Percentiles rank a stretch among this genome's conserved stretches.
Evolutionary conservation across 2,113 vertebrate genomes (phyloP).

Genomic region (Chaetodon trifascialis): DNA sequence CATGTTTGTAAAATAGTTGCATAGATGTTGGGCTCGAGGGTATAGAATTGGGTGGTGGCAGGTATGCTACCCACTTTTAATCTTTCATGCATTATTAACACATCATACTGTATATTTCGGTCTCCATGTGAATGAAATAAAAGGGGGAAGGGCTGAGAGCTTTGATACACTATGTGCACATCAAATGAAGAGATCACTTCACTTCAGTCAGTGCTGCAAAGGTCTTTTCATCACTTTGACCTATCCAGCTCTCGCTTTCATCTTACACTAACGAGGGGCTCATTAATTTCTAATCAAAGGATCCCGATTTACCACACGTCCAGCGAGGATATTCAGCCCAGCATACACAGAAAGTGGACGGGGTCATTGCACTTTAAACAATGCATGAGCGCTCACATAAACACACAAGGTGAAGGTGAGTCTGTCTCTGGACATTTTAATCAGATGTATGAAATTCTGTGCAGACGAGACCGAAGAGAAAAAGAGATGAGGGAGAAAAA

Average conservation of each 20-base stretch:
- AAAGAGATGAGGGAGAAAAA: constrained; percentile 7
- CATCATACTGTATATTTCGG: constrained; percentile 19
- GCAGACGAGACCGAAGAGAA: background rate
- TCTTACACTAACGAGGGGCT: constrained; percentile 66
- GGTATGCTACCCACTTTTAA: constrained; percentile 3
- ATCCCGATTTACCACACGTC: constrained; percentile 51
- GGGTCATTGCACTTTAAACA: constrained; percentile 59
- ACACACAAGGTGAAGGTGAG: constrained; percentile 25
- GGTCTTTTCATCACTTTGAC: constrained; percentile 78
- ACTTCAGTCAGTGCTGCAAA: constrained; percentile 51
- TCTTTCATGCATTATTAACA: constrained; percentile 58
- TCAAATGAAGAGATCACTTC: constrained; percentile 61
- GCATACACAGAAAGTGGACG: constrained; percentile 31
- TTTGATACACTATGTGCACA: constrained; percentile 65
- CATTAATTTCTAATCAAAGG: constrained; percentile 82
- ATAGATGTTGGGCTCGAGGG: background rate
- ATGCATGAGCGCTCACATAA: constrained; percentile 23
- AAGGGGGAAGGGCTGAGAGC: constrained; percentile 39
- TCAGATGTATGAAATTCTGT: constrained; percentile 23
- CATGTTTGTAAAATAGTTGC: background rate
- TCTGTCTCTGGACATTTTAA: constrained; percentile 8
- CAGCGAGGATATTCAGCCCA: constrained; percentile 52
- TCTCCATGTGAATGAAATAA: constrained; percentile 47
- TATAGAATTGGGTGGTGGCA: background rate
- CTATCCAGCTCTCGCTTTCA: constrained; percentile 72